A percentile compares a stretch with the other conserved stretches of the same genome.
Conservation (phyloP, 1,140 invertebrate genomes). For the Heterodera schachtii region DNA sequence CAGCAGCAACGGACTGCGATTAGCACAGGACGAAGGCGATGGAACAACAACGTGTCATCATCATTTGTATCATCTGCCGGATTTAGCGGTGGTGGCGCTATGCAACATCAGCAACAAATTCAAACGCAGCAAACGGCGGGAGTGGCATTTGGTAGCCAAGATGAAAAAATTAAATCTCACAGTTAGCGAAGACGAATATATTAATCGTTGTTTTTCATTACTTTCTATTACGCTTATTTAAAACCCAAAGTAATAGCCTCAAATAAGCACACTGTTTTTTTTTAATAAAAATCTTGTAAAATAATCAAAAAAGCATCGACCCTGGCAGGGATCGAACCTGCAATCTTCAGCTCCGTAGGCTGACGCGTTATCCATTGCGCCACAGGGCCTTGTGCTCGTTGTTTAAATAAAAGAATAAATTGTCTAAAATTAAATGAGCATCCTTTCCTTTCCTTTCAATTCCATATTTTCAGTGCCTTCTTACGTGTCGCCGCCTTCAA, state of each 20-base stretch:
- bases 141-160: neutral
- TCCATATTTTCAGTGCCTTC: neutral
- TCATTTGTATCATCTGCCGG: neutral
- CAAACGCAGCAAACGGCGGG: neutral
- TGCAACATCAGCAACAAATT: neutral
- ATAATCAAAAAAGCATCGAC: constrained; percentile 21
- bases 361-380: constrained; percentile 61
- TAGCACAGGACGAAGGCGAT: neutral
- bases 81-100: neutral
- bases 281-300: neutral
- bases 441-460: neutral
- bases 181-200: no score
- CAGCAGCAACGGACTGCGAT: constrained; percentile 7
- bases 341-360: constrained; percentile 61
- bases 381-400: constrained; percentile 35
- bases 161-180: neutral
- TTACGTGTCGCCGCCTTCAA: neutral
- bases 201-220: no score
- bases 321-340: constrained; percentile 60
- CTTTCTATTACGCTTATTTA: no score
- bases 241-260: neutral
- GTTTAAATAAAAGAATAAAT: no score
- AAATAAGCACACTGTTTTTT: neutral
- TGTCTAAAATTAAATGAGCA: no score
- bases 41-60: constrained; percentile 2